Evolutionary conservation across 1,140 invertebrate species (phyloP), one percentile per base, ranked within the genome.

Genomic region (Ladona fulva): DNA sequence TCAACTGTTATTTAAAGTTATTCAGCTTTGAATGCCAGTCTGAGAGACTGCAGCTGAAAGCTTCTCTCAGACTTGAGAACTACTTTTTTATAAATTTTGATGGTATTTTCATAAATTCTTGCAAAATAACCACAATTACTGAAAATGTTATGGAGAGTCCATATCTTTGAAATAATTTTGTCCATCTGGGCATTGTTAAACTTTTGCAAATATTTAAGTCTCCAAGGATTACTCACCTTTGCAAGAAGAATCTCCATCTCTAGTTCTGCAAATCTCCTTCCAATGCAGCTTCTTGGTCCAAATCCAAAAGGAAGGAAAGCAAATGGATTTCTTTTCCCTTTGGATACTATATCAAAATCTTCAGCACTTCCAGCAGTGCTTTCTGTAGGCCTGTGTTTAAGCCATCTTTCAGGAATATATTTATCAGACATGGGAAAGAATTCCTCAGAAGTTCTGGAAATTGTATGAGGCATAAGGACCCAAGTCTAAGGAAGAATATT

Each of bases 251-350:
- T 85, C 82, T 91, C 88, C 76, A 93, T 82, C 82, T 93, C 91
- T 81, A 93, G 86, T 82, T 92, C 89, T 3, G 92, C 92, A 80
- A 94, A 89, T 77, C 93, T 85, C 79, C 90, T 88, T 16, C 88
- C 88, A 75, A 88, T 86, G 79, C 88, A 90, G 76, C 84, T 86
- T 12, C 90, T 83, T 7, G 87, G 86, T 19, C 90, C 91, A 76
- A 89, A 90, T 0, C 90, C 90, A 80, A 92, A 92, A 0, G 89
- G 89, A 42, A 85, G 82, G 79, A 85, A 87, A 10, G 87, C 86
- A 77, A 90, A 91, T 0, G 89, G 88, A 80, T 89, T 86, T 5
- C 86, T 82, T 10, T 86, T 75, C 29, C 77, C 42, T 85, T 85
- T 24, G 86, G 83, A 42, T 85, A 84, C 1, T 86, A 25, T 1